These are phyloP conservation scores for Bombus affinis DNA, from an alignment of 1,140 invertebrate genomes.

Conservation along the genomic window DNA sequence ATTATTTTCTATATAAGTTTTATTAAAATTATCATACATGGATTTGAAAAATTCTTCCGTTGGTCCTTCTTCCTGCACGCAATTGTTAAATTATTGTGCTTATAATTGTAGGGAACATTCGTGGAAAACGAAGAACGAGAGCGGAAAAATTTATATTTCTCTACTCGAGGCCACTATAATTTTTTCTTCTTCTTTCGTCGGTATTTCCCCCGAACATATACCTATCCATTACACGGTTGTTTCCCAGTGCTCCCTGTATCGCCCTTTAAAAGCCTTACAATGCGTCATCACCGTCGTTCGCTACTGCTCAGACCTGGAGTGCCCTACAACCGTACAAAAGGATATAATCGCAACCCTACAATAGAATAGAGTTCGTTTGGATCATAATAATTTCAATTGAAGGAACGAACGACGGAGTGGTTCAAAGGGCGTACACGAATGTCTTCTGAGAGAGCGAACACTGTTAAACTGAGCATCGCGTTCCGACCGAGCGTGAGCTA, in stretches of 20 bases:
- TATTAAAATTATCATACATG: neutral
- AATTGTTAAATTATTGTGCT: neutral
- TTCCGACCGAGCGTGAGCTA: neutral
- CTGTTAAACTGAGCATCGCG: constrained; percentile 40
- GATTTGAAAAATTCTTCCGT: neutral
- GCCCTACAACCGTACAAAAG: constrained; percentile 76
- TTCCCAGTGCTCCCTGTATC: constrained; percentile 67
- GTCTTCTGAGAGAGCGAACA: constrained; percentile 47
- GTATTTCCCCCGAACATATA: constrained; percentile 59
- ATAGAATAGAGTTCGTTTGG: constrained; percentile 78
- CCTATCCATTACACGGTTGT: constrained; percentile 73
- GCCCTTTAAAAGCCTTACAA: constrained; percentile 77
- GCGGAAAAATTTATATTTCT: constrained; percentile 33
- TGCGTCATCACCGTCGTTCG: constrained; percentile 77
- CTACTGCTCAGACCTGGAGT: constrained; percentile 70
- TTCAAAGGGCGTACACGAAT: constrained; percentile 62
- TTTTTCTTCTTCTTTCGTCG: neutral
- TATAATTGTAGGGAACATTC: neutral
- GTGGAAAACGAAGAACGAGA: neutral
- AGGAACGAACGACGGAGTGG: constrained; percentile 64
- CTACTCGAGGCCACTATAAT: constrained; percentile 31
- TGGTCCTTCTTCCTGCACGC: neutral
- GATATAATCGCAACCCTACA: constrained; percentile 78
- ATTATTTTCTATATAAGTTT: neutral
- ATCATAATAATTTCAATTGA: constrained; percentile 79